These are phyloP conservation scores for Lanistes nyassanus DNA, from an alignment of 1,140 invertebrate genomes.

Conservation along the genomic window DNA sequence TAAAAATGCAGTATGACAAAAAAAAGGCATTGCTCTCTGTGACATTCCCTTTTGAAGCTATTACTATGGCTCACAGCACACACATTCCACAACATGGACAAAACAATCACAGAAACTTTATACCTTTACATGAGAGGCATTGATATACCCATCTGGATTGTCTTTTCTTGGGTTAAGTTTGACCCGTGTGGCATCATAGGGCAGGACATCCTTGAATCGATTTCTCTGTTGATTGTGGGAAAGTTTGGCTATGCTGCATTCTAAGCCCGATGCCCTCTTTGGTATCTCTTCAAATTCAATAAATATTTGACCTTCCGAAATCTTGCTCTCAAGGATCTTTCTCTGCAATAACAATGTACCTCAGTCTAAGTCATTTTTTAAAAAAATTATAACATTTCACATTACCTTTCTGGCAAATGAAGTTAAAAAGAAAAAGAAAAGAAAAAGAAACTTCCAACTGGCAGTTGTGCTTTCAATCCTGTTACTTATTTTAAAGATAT, in stretches of 20 bases:
- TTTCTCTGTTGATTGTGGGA: constrained; percentile 68
- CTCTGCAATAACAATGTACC: constrained; percentile 72
- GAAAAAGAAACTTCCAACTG: not conserved
- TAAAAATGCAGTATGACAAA: no score
- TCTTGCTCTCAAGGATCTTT: constrained; percentile 81
- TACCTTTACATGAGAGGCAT: constrained; percentile 87
- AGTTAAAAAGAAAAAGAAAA: not conserved
- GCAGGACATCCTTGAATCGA: constrained; percentile 79
- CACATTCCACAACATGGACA: no score
- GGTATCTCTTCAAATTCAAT: constrained; percentile 89
- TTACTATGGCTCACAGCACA: no score
- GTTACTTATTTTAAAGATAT: no score
- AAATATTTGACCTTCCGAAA: constrained; percentile 83
- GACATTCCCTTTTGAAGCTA: no score
- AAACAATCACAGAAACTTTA: no score
- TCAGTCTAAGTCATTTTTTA: not conserved
- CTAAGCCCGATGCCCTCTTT: constrained; percentile 78
- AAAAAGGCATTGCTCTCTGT: no score
- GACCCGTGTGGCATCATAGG: constrained; percentile 89
- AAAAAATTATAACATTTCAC: not conserved
- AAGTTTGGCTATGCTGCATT: constrained; percentile 76
- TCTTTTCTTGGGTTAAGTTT: constrained; percentile 78
- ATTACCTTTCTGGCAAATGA: constrained; percentile 2
- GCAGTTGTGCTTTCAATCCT: no score
- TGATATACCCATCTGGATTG: constrained; percentile 88